Conservation (phyloP, 2,888 invertebrate genomes). For the Anthrax anthrax region DNA sequence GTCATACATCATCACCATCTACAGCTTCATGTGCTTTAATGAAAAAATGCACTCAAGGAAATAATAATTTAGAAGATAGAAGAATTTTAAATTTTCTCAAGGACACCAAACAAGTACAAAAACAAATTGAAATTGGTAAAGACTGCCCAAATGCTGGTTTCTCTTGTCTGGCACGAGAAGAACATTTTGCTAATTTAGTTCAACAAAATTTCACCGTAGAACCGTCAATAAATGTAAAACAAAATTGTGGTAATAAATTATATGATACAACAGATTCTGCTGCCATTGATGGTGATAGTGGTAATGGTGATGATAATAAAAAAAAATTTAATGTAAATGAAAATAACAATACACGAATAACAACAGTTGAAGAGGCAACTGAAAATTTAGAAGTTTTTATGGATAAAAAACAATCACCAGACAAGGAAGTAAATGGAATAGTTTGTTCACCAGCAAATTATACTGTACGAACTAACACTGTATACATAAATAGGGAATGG, state of each 20-base stretch:
- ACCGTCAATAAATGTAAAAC: background rate
- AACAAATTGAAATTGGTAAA: conserved; percentile 31
- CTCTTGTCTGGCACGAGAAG: conserved; percentile 34
- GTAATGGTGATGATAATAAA: background rate
- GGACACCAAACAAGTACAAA: conserved; percentile 33
- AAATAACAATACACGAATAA: background rate
- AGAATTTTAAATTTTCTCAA: conserved; percentile 34
- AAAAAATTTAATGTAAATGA: background rate
- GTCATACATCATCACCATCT: background rate
- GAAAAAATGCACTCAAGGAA: conserved; percentile 2
- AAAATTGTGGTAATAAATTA: background rate
- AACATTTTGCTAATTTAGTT: conserved; percentile 35
- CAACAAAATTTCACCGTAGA: conserved; percentile 29
- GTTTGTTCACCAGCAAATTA: conserved; percentile 9
- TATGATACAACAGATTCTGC: background rate
- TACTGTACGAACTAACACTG: conserved; percentile 11
- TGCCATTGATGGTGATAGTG: background rate
- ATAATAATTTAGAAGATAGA: conserved; percentile 26
- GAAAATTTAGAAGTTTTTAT: conserved; percentile 29
- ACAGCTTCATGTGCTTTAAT: background rate
- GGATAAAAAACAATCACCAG: conserved; percentile 32
- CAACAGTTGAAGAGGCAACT: conserved; percentile 20
- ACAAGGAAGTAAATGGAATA: conserved; percentile 30
- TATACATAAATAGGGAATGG: conserved; percentile 63
- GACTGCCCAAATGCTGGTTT: conserved; percentile 34